Base-by-base conservation (phyloP, 2,113 vertebrate genomes). In the Apeltes quadracus region DNA sequence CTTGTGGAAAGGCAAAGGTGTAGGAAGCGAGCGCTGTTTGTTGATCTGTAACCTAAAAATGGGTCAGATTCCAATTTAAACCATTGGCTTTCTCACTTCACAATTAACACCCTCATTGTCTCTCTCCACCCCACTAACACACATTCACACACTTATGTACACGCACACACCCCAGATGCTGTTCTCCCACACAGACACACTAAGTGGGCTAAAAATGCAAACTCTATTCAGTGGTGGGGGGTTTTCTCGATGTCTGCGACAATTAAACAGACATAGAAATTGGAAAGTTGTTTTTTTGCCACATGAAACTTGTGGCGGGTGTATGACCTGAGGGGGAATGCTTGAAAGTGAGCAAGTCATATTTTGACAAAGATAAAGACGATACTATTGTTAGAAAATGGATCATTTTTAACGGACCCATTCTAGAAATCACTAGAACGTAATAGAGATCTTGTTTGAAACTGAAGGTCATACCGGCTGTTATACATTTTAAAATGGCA, bases 151-250 rank as follows among this genome's bases (percentile, higher is more conserved):
- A 75, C 36, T 51, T 14, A 70, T 67, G 43, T 73, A 54, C 65
- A 75, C 61, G 46, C 72, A 75, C 79, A 86, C 79, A 81, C 67
- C 50, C 39, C 32, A 55, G 38, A 78, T 61, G 72, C 61, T 57
- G 8, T 29, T 68, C 82, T 72, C 87, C 82, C 72, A 88, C 87
- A 58, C 54, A 79, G 36, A 74, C 50, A 83, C 78, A 61, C 62
- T 77, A 34, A 46, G 82, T 87, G 79, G 82, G 84, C 53, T 39
- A 70, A 39, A 70, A 70, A 86, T 64, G 77, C 69, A 79, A 76
- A 83, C 68, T 70, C 73, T 65, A 78, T 65, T 63, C 67, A 79
- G 38, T 57, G 81, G 78, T 82, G 69, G 69, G 78, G 7, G 41
- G 69, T 61, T 57, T 65, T 63, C 65, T 80, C 55, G 13, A 56